Percentiles rank a stretch among this genome's conserved stretches.
Evolutionary conservation across 2,888 invertebrate species (phyloP).

Genomic region (Cephus pulcher): DNA sequence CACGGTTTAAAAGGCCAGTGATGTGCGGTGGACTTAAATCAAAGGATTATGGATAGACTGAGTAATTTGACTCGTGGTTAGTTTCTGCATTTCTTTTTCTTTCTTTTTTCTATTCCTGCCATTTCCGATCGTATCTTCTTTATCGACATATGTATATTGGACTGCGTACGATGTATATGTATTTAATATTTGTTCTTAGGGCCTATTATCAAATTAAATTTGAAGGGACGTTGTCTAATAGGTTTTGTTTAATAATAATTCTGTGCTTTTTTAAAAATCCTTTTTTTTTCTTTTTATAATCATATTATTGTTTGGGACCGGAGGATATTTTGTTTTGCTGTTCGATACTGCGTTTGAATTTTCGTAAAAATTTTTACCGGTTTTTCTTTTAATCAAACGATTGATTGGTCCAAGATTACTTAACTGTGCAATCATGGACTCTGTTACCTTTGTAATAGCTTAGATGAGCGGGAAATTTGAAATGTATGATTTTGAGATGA

Average conservation of each 20-base stretch:
- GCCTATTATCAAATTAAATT: background rate
- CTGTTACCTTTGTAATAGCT: background rate
- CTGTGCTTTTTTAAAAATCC: background rate
- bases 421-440: background rate
- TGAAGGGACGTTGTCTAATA: background rate
- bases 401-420: background rate
- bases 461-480: background rate
- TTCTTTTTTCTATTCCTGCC: background rate
- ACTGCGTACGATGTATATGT: background rate
- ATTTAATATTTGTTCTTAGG: background rate
- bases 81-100: constrained; percentile 29
- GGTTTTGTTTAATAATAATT: background rate
- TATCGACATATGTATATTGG: background rate
- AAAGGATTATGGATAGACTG: constrained; percentile 60
- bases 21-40: constrained; percentile 56
- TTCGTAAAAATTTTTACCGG: background rate
- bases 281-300: background rate
- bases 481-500: constrained; percentile 1
- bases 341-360: background rate
- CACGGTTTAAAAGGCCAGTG: constrained; percentile 39
- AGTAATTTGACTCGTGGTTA: constrained; percentile 56
- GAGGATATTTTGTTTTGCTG: background rate
- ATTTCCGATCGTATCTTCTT: background rate
- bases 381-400: background rate
- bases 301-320: background rate